These are phyloP conservation scores for Macrosoma leucophasiata DNA, from an alignment of 2,888 invertebrate genomes.

Conservation along the genomic window DNA sequence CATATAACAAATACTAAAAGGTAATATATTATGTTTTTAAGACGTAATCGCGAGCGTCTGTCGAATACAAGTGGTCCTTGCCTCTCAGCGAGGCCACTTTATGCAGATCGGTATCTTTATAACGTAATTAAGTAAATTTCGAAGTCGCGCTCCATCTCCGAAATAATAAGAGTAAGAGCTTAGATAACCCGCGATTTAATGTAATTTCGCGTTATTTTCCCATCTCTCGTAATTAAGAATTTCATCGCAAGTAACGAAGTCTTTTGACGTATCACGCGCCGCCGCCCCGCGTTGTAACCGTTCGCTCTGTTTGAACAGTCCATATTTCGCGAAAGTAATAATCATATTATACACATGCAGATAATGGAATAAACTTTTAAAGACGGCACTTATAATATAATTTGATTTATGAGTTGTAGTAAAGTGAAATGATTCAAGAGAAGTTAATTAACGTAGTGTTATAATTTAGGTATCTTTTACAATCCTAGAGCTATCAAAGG, in stretches of 20 bases:
- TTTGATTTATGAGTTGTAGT: too few species aligned
- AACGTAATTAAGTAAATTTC: slow-evolving; percentile 64
- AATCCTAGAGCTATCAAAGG: too few species aligned
- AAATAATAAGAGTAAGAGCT: slow-evolving; percentile 56
- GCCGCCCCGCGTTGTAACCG: too few species aligned
- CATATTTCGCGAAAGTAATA: too few species aligned
- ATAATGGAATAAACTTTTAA: too few species aligned
- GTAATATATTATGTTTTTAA: slow-evolving; percentile 27
- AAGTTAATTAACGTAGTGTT: too few species aligned
- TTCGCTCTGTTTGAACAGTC: too few species aligned
- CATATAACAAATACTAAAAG: slow-evolving; percentile 27
- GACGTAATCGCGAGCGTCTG: slow-evolving; percentile 38
- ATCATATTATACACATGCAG: too few species aligned
- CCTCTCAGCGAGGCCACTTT: slow-evolving; percentile 36
- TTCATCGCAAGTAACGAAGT: slow-evolving; percentile 39
- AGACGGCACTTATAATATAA: too few species aligned
- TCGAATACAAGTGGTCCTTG: slow-evolving; percentile 35
- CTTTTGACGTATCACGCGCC: slow-evolving; percentile 36
- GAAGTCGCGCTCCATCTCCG: slow-evolving; percentile 46
- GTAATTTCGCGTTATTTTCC: slow-evolving; percentile 49
- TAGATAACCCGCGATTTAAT: slow-evolving; percentile 53
- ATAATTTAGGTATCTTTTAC: too few species aligned
- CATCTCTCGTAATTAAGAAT: slow-evolving; percentile 47
- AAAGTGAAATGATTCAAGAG: too few species aligned
- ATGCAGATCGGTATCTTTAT: slow-evolving; percentile 57